Base-by-base conservation (phyloP, 2,113 vertebrate species). In the Ptychochromis oligacanthus region DNA sequence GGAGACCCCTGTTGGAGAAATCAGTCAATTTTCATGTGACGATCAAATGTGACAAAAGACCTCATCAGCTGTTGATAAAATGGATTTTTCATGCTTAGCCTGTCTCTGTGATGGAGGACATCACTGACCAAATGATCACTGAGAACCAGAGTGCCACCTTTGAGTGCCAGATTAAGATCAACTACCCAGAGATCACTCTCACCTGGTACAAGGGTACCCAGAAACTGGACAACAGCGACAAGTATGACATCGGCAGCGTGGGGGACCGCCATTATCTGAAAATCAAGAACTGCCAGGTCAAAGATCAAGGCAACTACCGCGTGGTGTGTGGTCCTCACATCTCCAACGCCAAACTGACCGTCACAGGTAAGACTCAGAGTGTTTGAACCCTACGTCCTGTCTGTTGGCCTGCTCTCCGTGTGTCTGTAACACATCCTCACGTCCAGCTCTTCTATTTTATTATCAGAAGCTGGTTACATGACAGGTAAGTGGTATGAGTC, bases 171-270 rank as follows among this genome's bases (percentile, higher is more conserved):
- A 97, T 99, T 93, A 96, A 95, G 92, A 99, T 99, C 92, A 99
- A 99, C 93, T 99, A 99, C 92, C 98, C 98, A 17, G 98, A 99
- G 96, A 99, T 99, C 92, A 95, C 95, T 5, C 96, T 99, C 40
- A 97, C 96, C 40, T 99, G 98, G 98, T 99, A 99, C 95, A 99
- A 98, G 90, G 98, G 97, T 75, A 99, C 98, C 2, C 96, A 97
- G 93, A 99, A 98, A 93, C 94, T 99, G 92, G 96, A 98, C 22
- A 95, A 92, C 58, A 95, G 89, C 87, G 91, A 96, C 77, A 98
- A 99, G 91, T 99, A 98, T 56, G 95, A 97, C 76, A 98, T 99
- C 93, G 94, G 90, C 88, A 93, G 96, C 3, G 92, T 95, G 28
- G 98, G 96, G 26, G 96, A 99, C 83, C 93, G 43, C 18, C 97